A percentile compares a stretch with the other conserved stretches of the same genome.
These are phyloP conservation scores for Trachelus iudaicus DNA, from an alignment of 2,888 invertebrate genomes.

Conservation along the genomic window DNA sequence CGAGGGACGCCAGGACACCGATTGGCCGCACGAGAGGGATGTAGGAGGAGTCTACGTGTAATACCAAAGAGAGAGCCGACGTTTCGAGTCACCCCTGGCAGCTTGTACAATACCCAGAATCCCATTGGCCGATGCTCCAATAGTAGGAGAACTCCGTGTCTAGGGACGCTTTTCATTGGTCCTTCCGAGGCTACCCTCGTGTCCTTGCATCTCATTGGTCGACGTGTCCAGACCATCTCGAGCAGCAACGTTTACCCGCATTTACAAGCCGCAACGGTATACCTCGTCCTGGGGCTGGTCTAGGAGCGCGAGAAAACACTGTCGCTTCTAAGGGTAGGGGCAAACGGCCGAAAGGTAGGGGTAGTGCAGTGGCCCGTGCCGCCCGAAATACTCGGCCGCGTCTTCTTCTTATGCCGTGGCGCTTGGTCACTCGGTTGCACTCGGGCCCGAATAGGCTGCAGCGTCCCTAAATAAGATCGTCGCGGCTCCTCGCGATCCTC, in stretches of 20 bases:
- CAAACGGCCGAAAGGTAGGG: conserved; percentile 4
- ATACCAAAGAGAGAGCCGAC: background rate
- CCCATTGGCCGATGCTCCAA: background rate
- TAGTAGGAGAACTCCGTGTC: background rate
- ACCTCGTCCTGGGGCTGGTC: background rate
- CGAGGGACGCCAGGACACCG: background rate
- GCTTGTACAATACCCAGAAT: background rate
- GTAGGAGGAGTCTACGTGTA: background rate
- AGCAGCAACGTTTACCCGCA: background rate
- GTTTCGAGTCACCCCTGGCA: background rate
- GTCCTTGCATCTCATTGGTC: background rate
- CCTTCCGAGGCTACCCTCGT: background rate
- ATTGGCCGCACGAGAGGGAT: background rate
- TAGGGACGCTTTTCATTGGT: background rate
- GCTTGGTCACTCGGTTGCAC: conserved; percentile 2
- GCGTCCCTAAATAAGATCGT: background rate
- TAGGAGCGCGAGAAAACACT: background rate
- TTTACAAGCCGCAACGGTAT: background rate
- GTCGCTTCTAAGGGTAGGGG: background rate
- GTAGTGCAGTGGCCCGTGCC: conserved; percentile 45
- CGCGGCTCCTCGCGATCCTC: background rate
- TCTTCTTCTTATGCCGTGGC: conserved; percentile 11
- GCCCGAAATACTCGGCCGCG: conserved; percentile 41
- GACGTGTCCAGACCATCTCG: background rate
- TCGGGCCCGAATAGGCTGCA: conserved; percentile 1